Base-by-base conservation (phyloP, 2,113 vertebrate species). In the Sula dactylatra region DNA sequence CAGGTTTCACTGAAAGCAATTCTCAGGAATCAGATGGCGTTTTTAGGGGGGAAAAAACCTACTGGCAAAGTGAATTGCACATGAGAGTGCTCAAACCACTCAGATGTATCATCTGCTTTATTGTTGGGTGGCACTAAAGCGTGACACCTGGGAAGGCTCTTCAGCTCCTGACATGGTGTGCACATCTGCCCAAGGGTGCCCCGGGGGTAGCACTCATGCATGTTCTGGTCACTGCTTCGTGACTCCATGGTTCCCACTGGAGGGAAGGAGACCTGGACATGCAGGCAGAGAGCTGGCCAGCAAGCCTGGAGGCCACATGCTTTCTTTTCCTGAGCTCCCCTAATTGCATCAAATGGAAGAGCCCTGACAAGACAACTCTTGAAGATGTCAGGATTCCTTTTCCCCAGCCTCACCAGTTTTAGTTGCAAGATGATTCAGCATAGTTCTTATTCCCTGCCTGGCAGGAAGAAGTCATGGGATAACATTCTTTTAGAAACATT, bases 151-250 rank as follows among this genome's bases (percentile, higher is more conserved):
- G 26, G 27, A 66, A 38, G 10, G 24, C 19, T 78, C 32, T 62
- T 49, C 27, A 78, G 58, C 45, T 78, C 29, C 76, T 50, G 32
- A 8, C 45, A 47, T 0, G 4, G 32, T 71, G 44, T 58, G 50
- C 16, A 58, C 29, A n/a, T 38, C n/a, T 84, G 42, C 26, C 18
- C 13, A 26, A 4, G 31, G 25, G 25, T 66, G 34, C 7, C 8
- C 7, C 6, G 0, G 2, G 47, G 74, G 16, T 38, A 65, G 29
- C 36, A 38, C 16, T 82, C 64, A 36, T 0, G 0, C 31, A 4
- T 27, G 10, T 24, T 18, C 44, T 59, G 55, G 76, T 59, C 58
- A 61, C 58, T 24, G 27, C 27, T 82, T 78, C 3, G 2, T 82
- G 45, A 26, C 40, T 78, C 45, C 36, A 16, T 59, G 38, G 38